Evolutionary conservation across 2,113 vertebrate species (phyloP).

Genomic region (Prochilodus magdalenae): DNA sequence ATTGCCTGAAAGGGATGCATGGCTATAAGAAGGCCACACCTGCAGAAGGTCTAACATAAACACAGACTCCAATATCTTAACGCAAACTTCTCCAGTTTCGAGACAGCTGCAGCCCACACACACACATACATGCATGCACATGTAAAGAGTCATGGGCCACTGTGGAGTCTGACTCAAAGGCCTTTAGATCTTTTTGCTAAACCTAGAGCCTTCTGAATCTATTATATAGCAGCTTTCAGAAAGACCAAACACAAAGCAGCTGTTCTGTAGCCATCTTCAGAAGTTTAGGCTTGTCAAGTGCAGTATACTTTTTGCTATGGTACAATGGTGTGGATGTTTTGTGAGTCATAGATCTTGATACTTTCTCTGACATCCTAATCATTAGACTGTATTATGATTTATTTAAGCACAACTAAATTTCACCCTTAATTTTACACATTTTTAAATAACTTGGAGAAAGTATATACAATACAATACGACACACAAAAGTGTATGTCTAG

Average conservation of each 20-base stretch:
- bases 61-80: conserved; percentile 58
- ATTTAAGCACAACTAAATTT: neutral
- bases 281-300: neutral
- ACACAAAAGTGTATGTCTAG: neutral
- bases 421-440: no score
- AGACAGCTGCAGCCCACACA: conserved; percentile 56
- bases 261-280: neutral
- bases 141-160: conserved; percentile 71
- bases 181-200: conserved; percentile 75
- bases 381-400: neutral
- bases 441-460: no score
- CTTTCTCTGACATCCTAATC: neutral
- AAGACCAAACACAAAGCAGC: conserved; percentile 1
- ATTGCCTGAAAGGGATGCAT: conserved; percentile 39
- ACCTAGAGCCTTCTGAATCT: conserved; percentile 53
- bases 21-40: conserved; percentile 46
- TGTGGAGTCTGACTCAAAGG: conserved; percentile 74
- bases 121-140: conserved; percentile 56
- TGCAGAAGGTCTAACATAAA: conserved; percentile 67
- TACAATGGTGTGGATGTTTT: conserved; percentile 8
- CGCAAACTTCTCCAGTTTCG: conserved; percentile 52
- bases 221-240: neutral
- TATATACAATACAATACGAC: no score
- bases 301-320: neutral
- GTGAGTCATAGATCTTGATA: conserved; percentile 7